Evolutionary conservation across 2,888 invertebrate genomes (phyloP).

Genomic region (Aradus depressus): DNA sequence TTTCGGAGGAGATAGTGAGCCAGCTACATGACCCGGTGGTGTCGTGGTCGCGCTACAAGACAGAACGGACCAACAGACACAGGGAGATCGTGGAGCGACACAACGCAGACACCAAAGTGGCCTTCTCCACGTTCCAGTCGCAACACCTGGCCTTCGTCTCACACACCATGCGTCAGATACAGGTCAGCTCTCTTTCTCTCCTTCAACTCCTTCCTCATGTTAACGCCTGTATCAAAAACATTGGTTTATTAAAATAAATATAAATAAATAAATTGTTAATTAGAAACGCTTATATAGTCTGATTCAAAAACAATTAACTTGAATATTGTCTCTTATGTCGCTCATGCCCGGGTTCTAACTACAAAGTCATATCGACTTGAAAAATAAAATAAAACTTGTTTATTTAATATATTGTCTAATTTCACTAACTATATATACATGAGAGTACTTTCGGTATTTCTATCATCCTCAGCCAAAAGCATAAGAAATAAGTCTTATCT

Average conservation of each 20-base stretch:
- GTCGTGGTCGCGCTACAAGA: slow-evolving; percentile 76
- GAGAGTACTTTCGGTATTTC: no score
- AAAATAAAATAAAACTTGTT: no score
- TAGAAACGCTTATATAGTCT: no score
- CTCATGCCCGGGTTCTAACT: no score
- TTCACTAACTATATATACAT: no score
- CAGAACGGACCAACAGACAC: slow-evolving; percentile 69
- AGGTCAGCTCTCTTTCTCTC: slow-evolving; percentile 40
- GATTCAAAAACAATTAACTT: no score
- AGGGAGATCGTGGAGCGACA: slow-evolving; percentile 64
- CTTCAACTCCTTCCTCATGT: background rate
- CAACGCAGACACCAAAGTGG: slow-evolving; percentile 66
- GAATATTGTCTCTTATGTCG: no score
- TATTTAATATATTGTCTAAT: no score
- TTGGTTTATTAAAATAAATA: background rate
- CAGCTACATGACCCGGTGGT: slow-evolving; percentile 76
- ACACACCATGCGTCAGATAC: slow-evolving; percentile 82
- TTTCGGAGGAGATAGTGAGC: slow-evolving; percentile 67
- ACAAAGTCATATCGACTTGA: no score
- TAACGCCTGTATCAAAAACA: background rate
- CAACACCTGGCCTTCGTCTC: slow-evolving; percentile 93
- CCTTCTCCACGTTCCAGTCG: slow-evolving; percentile 77
- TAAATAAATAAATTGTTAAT: no score
- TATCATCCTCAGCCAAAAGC: no score
- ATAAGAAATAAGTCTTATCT: no score